Percentiles rank a stretch among this genome's conserved stretches.
Conservation (phyloP, 1,140 invertebrate species). For the Drosophila ohnishii region DNA sequence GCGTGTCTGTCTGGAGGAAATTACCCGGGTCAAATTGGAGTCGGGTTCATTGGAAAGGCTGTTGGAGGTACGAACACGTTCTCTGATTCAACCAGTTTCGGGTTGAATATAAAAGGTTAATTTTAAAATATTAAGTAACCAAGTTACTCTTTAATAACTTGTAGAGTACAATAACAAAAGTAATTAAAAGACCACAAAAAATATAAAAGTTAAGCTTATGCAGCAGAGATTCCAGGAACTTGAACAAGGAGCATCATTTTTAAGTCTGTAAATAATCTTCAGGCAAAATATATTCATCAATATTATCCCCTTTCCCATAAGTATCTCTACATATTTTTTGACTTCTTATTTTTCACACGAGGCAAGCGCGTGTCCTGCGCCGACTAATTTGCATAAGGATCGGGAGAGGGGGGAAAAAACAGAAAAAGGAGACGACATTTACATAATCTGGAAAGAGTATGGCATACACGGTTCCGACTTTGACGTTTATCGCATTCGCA, state of each 20-base stretch:
- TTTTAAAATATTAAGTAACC: neutral
- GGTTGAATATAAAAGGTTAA: neutral
- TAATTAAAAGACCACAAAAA: neutral
- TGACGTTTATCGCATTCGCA: conserved; percentile 50
- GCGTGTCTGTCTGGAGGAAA: conserved; percentile 36
- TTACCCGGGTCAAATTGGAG: conserved; percentile 27
- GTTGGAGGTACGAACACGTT: neutral
- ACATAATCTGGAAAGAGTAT: conserved; percentile 53
- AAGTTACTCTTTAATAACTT: neutral
- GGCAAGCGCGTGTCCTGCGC: conserved; percentile 33
- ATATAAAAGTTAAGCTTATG: neutral
- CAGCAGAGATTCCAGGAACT: no score
- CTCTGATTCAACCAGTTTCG: neutral
- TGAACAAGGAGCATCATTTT: neutral
- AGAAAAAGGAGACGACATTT: conserved; percentile 37
- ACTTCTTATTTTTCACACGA: conserved; percentile 26
- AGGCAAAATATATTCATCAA: conserved; percentile 22
- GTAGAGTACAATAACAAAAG: no score
- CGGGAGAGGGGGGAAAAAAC: conserved; percentile 5
- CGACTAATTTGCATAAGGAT: conserved; percentile 55
- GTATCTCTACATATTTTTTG: conserved; percentile 12
- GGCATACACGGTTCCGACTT: conserved; percentile 17
- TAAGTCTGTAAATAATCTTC: neutral
- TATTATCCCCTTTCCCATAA: conserved; percentile 6
- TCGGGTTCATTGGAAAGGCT: conserved; percentile 17